Base-by-base conservation (phyloP, 2,888 invertebrate genomes). In the Torymus tubicola region DNA sequence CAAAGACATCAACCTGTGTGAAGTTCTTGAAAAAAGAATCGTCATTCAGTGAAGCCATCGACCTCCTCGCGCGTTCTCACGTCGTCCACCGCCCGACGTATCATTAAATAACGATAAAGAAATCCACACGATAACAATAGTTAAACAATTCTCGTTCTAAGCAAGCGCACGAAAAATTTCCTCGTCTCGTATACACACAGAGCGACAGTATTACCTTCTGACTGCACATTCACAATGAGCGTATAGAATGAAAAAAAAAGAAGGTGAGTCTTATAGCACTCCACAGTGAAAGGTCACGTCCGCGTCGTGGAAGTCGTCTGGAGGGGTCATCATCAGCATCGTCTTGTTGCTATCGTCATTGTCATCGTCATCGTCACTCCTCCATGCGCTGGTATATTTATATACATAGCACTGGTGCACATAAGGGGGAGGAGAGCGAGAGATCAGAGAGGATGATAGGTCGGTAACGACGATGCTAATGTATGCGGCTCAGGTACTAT, bases 371-470 rank as follows among this genome's bases (percentile, higher is more conserved):
- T n/a, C 52, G 64, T 42, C 42, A 8, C 42, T 42, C 42, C 42
- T 42, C 42, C 64, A 10, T 64, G n/a, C 16, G 2, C 21, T 21
- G 21, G 16, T 64, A 31, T 31, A 21, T 60, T 11, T 64, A 31
- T 31, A 21, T 60, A 60, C 42, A 69, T 18, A 57, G 18, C n/a
- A 24, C 53, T 10, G n/a, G 53, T 13, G 13, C 12, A 2, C 21
- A 11, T 18, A n/a, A 57, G 14, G 24, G 52, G 24, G 24, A n/a
- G 67, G 77, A 83, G 76, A 83, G 76, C 68, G 53, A 64, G 78
- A 86, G 86, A 87, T 88, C 82, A 82, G 81, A 82, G 83, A 83
- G 84, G 74, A 82, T 81, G 87, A 87, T 88, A 87, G 73, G 52
- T 2, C 11, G 11, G 24, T 72, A 72, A 85, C 65, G 83, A 85